Base-by-base conservation (phyloP, 2,797 vertebrate genomes). In the Sus cebifrons region DNA sequence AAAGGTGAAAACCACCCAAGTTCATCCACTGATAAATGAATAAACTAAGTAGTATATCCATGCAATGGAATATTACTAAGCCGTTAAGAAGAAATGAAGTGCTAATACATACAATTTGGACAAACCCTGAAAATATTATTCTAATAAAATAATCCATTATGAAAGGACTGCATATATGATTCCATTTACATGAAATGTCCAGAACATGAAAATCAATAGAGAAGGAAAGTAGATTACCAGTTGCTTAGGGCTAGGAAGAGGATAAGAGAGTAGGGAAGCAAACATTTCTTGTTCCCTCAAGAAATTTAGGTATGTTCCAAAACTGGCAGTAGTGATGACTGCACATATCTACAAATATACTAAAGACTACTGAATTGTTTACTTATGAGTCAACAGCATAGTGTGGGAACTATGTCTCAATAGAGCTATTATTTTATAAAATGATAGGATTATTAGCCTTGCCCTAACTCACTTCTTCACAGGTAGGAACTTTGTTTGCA, bases 381-480 rank as follows among this genome's bases (percentile, higher is more conserved):
- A 92, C 29, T 79, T 75, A 68, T 17, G 13, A 54, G 25, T 92
- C 7, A 95, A 87, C 9, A 29, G 7, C 52, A 92, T 29, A 29
- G 27, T 44, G 52, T 27, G 18, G 32, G 23, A 88, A 94, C 93
- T 86, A 6, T n/a, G 67, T 58, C 58, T 77, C 4, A 29, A 83
- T 36, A 95, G 79, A 86, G 62, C 40, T 88, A 2, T 56, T 70
- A 83, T 85, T 86, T 96, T 79, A 74, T 60, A 49, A 78, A 95
- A 93, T 56, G 27, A 71, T 29, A 20, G 10, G 56, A 86, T 86
- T 88, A 79, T 81, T 44, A 62, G 52, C 52, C 20, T 86, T 93
- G 62, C 15, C 17, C 44, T 21, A 49, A 98, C 99, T 95, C 94
- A 99, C 99, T 98, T 99, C 99, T 98, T 99, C 99, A 98, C 99